Base-by-base conservation (phyloP, 2,888 invertebrate species). In the Entomobrya multifasciata region DNA sequence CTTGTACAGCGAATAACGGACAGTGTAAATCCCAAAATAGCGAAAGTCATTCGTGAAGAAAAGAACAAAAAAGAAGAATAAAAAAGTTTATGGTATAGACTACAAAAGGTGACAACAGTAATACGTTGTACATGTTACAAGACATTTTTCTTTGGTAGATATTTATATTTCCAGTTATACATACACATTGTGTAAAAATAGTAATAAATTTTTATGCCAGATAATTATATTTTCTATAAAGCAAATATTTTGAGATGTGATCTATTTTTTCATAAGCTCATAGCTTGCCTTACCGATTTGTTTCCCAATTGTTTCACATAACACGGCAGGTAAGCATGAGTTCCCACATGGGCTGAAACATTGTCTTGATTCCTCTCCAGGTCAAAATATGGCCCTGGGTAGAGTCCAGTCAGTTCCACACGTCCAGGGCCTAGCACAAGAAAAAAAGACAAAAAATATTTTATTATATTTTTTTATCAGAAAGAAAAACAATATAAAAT, bases 301-400 rank as follows among this genome's bases (percentile, higher is more conserved):
- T 97, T 97, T 91, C 97, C 96, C 91, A 97, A 94, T 93, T 97
- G 97, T 90, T 96, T 96, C 90, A 96, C 96, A 83, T 82, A 96
- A 94, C 97, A 97, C 88, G 97, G 97, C 90, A 97, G 94, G 93
- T 96, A 97, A 91, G 97, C 97, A 93, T 96, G 96, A 87, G 96
- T 96, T 92, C 97, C 97, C 92, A 97, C 95, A 93, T 97, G 97
- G 91, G 97, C 96, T 91, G 97, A 97, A 93, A 97, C 95, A 94
- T 97, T 97, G 93, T 95, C 96, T 92, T 96, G 95, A 87, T 91
- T 90, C 90, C 95, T 95, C 91, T 94, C 93, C 89, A 96, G 95
- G 93, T 97, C 97, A 93, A 97, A 96, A 94, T 96, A 97, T 90
- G 97, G 97, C 89, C 96, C 96, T 90, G 96, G 95, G 94, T 96